Evolutionary conservation across 2,113 vertebrate species (phyloP).

Genomic region (Corvus hawaiiensis): DNA sequence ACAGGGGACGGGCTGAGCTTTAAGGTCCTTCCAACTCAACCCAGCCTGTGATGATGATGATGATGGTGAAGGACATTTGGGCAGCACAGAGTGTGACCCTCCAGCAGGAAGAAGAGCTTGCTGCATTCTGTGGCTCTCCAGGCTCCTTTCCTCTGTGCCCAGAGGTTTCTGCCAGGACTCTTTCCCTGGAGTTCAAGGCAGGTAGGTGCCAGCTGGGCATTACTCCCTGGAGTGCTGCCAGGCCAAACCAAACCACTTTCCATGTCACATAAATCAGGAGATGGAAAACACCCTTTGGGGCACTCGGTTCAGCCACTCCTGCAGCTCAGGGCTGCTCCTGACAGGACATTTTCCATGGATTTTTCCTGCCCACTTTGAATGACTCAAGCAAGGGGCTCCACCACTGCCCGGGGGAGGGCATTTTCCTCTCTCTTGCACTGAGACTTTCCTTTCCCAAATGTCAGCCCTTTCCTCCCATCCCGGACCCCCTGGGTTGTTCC

Average conservation of each 20-base stretch:
- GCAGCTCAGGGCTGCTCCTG: neutral
- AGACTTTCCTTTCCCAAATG: neutral
- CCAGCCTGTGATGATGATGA: neutral
- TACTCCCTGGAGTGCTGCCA: neutral
- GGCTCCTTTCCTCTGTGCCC: neutral
- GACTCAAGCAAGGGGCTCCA: neutral
- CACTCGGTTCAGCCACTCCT: neutral
- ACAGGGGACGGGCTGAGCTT: rapidly evolving
- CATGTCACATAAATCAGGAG: neutral
- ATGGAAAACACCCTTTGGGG: neutral
- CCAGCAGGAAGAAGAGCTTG: neutral
- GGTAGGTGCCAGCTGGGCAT: neutral
- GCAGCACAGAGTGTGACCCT: neutral
- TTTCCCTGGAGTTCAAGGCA: neutral
- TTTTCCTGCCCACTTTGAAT: neutral
- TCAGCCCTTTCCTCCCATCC: neutral
- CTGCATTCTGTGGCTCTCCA: rapidly evolving
- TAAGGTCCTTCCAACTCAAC: neutral
- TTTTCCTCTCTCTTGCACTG: neutral
- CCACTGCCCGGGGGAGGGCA: neutral
- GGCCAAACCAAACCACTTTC: neutral
- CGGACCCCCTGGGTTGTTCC: neutral
- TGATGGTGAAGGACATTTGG: neutral
- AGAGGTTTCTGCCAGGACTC: neutral
- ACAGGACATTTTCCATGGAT: neutral